Evolutionary conservation across 2,888 invertebrate genomes (phyloP), one percentile per base, ranked within the genome.

Genomic region (Homarus gammarus): DNA sequence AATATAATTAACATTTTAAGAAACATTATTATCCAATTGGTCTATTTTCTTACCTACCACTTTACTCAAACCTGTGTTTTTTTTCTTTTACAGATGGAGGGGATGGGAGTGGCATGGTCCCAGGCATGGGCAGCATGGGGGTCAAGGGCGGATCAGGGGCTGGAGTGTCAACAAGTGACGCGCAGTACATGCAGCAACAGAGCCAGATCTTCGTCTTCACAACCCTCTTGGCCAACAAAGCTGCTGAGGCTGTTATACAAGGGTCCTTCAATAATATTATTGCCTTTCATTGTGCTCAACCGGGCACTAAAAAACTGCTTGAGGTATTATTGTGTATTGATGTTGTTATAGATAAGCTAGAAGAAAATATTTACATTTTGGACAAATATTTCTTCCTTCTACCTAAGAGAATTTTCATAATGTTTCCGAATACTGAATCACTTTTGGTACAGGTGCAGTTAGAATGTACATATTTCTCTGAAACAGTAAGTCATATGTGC

Each of bases 121-220:
- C 77, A 56, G 61, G 70, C n/a, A 72, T 73, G 68, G 84, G 86
- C 49, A 51, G 44, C 56, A 56, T 83, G 88, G 73, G 64, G 44
- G 82, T 73, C 15, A 81, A 78, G 33, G 78, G 78, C 36, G 88
- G 84, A 5, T 56, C 82, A n/a, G 84, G 86, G 56, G 89, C 88
- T n/a, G 89, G 92, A 40, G 90, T 92, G 75, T 86, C 92, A 5
- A 90, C 90, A 56, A 89, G 92, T 95, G 97, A 97, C 95, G 97
- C 97, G 92, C 96, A 96, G 93, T 97, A 97, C 93, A 96, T 97
- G 97, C 98, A 98, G 95, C 98, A 99, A 94, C 98, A 99, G 94
- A 98, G 98, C 94, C 98, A 99, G 94, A 98, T 99, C 94, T 99
- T 98, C 95, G 99, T 99, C 93, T 99, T 99, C 95, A 98, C 98